These are phyloP conservation scores for Hyperoplus lanceolatus DNA, from an alignment of 2,797 vertebrate genomes.

Conservation along the genomic window DNA sequence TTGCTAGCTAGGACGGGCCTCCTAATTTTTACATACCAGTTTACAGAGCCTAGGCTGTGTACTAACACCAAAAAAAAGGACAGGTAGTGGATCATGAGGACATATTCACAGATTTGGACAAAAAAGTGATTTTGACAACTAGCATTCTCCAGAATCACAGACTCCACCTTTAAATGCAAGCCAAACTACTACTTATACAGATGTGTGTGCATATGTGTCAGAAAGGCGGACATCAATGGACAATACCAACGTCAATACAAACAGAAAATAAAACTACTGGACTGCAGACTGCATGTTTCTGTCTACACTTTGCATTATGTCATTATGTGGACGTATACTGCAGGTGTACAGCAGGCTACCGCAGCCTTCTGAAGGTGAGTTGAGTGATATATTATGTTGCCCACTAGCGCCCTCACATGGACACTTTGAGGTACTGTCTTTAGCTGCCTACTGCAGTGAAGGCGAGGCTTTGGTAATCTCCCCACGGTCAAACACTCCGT, in stretches of 20 bases:
- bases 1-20: no score
- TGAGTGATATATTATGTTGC: slow-evolving; percentile 21
- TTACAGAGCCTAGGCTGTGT: no score
- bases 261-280: not conserved
- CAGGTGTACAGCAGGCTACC: slow-evolving; percentile 36
- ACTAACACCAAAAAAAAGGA: no score
- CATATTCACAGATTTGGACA: not conserved
- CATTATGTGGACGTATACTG: slow-evolving; percentile 36
- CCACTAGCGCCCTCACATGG: slow-evolving; percentile 68
- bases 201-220: not conserved
- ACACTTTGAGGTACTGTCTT: slow-evolving; percentile 13
- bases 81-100: no score
- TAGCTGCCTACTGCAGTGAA: slow-evolving; percentile 9
- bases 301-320: slow-evolving; percentile 5
- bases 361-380: slow-evolving; percentile 18
- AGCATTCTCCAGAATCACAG: slow-evolving; percentile 18
- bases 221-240: slow-evolving; percentile 12
- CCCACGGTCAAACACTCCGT: not conserved
- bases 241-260: not conserved
- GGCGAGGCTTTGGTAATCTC: not conserved
- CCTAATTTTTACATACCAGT: no score
- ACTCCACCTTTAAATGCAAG: slow-evolving; percentile 5
- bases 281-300: slow-evolving; percentile 25
- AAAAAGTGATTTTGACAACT: not conserved
- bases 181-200: slow-evolving; percentile 26